phyloP scores from a whole-genome alignment of 2,888 invertebrate genomes.

The Psylliodes chrysocephalus region DNA sequence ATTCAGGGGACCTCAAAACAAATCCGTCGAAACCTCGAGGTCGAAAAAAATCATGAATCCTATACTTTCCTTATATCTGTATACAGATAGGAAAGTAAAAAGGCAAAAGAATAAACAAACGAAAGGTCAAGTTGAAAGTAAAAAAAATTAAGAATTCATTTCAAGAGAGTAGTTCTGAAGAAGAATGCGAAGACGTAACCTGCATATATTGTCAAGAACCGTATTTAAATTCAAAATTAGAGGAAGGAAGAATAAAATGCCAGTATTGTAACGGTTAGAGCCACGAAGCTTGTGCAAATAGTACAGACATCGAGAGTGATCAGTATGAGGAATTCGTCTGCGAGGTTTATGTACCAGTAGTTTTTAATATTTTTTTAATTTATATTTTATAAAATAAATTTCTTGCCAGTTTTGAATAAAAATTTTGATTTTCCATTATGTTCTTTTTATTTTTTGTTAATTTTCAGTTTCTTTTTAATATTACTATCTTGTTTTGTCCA shows the following conservation, averaged over 20 bases:
- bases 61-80: no score
- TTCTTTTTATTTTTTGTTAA: neutral
- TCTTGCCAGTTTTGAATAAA: neutral
- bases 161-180: constrained; percentile 13
- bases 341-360: neutral
- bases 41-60: no score
- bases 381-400: neutral
- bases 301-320: constrained; percentile 26
- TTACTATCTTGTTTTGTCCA: neutral
- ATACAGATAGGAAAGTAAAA: no score
- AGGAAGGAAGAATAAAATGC: constrained; percentile 38
- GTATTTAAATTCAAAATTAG: constrained; percentile 35
- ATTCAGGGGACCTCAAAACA: no score
- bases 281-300: constrained; percentile 39
- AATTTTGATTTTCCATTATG: no score
- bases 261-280: constrained; percentile 35
- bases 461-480: neutral
- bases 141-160: constrained; percentile 8
- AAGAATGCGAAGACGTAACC: constrained; percentile 17
- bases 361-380: neutral
- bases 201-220: no score
- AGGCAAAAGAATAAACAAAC: neutral
- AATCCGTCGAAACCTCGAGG: no score
- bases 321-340: neutral
- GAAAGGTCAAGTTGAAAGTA: neutral